These are phyloP conservation scores for Mesocentrotus franciscanus DNA, from an alignment of 53 echinoderm and acorn worm genomes.

Conservation along the genomic window DNA sequence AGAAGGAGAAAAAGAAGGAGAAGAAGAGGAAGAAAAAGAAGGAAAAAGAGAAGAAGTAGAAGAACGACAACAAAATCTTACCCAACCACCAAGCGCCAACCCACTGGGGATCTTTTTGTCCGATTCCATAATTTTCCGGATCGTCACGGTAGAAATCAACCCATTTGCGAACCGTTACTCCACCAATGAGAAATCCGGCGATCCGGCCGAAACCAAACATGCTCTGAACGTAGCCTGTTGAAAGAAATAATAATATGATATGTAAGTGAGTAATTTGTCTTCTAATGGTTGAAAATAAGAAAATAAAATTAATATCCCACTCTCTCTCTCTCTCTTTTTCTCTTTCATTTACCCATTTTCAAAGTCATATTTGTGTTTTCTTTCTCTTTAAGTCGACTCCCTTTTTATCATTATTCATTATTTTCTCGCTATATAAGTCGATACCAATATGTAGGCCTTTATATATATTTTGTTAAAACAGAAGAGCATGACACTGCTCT, in stretches of 20 bases:
- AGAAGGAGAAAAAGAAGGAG: too few relatives aligned
- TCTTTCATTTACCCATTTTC: too few relatives aligned
- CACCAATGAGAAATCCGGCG: slow-evolving; percentile 78
- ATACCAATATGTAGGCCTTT: too few relatives aligned
- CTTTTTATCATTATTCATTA: too few relatives aligned
- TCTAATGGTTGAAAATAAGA: neutral
- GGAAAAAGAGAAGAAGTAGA: neutral
- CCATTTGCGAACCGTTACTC: slow-evolving; percentile 73
- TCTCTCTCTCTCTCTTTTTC: too few relatives aligned
- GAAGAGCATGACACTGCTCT: too few relatives aligned
- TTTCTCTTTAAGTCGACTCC: too few relatives aligned
- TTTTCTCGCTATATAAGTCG: too few relatives aligned
- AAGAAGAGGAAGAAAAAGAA: too few relatives aligned
- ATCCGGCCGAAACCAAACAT: slow-evolving; percentile 87
- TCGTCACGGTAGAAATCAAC: slow-evolving; percentile 87
- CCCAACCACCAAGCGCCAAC: slow-evolving; percentile 71
- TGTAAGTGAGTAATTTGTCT: neutral
- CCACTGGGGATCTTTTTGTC: slow-evolving; percentile 60
- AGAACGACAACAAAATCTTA: neutral
- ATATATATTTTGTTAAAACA: too few relatives aligned
- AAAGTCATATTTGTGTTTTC: too few relatives aligned
- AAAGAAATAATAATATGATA: neutral
- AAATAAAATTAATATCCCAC: neutral
- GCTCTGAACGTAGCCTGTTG: slow-evolving; percentile 79
- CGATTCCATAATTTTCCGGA: slow-evolving; percentile 60